Percentiles rank a stretch among this genome's conserved stretches.
Evolutionary conservation across 2,113 vertebrate species (phyloP).

Genomic region (Electrona antarctica): DNA sequence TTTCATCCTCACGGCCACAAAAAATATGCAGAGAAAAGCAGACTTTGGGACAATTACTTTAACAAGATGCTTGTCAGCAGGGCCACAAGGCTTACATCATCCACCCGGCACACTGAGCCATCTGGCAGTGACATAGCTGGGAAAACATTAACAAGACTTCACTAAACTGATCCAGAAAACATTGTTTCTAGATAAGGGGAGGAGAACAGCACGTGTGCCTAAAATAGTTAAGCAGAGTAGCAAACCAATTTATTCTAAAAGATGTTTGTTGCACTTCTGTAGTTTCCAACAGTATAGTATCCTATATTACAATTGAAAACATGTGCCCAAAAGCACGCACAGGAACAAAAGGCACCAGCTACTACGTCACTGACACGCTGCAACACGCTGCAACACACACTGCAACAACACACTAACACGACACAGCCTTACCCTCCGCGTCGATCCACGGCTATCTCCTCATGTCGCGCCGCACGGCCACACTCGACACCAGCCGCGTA

Average conservation of each 20-base stretch:
- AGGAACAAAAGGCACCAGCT: no score
- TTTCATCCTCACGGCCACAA: conserved; percentile 22
- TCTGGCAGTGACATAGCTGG: conserved; percentile 22
- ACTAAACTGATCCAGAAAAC: conserved; percentile 10
- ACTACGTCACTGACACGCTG: no score
- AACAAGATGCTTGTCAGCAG: conserved; percentile 4
- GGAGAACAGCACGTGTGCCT: conserved; percentile 7
- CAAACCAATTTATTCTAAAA: background rate
- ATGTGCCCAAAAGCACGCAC: no score
- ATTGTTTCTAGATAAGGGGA: conserved; percentile 21
- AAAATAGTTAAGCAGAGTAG: conserved; percentile 25
- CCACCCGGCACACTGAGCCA: background rate
- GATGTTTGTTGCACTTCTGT: no score
- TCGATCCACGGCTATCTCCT: no score
- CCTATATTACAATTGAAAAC: no score
- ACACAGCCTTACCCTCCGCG: no score
- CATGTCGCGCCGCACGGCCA: no score
- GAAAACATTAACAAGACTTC: conserved; percentile 21
- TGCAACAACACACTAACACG: no score
- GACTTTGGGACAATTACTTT: background rate
- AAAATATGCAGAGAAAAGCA: conserved; percentile 10
- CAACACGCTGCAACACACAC: no score
- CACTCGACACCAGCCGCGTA: no score
- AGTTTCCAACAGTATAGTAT: no score
- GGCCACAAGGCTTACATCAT: conserved; percentile 26